These are phyloP conservation scores for Chloroclysta siterata DNA, from an alignment of 2,888 invertebrate species.

Conservation along the genomic window DNA sequence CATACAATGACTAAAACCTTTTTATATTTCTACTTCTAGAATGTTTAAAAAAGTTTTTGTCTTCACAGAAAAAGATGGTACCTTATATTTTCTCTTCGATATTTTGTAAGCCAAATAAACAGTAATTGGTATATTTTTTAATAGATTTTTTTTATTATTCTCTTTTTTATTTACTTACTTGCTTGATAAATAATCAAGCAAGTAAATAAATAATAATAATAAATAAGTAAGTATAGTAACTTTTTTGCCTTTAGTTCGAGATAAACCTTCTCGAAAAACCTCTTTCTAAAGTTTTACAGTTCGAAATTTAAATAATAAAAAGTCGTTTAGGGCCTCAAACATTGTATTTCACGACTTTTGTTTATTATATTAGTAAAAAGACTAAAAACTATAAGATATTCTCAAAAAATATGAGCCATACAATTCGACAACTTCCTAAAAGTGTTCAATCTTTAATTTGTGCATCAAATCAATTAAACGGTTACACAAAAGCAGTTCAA, in stretches of 20 bases:
- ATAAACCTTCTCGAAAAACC: background rate
- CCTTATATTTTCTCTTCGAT: too few species aligned
- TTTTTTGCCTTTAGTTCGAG: background rate
- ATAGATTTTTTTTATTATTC: too few species aligned
- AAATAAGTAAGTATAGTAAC: too few species aligned
- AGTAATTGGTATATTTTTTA: too few species aligned
- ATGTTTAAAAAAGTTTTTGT: too few species aligned
- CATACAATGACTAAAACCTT: too few species aligned
- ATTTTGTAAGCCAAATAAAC: too few species aligned
- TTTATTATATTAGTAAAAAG: background rate
- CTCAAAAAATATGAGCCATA: conserved; percentile 16
- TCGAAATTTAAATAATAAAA: conserved; percentile 18
- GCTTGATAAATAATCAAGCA: background rate
- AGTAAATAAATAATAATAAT: too few species aligned
- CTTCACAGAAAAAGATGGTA: too few species aligned
- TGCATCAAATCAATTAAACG: conserved; percentile 84
- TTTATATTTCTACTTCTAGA: too few species aligned
- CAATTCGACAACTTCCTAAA: conserved; percentile 59
- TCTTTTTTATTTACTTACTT: too few species aligned
- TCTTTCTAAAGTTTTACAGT: background rate
- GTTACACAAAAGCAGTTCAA: conserved; percentile 84
- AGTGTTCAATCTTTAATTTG: conserved; percentile 82
- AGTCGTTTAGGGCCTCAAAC: background rate
- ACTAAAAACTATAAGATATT: background rate
- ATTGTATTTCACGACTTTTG: conserved; percentile 14